Evolutionary conservation across 2,113 vertebrate genomes (phyloP).

Genomic region (Alces alces): DNA sequence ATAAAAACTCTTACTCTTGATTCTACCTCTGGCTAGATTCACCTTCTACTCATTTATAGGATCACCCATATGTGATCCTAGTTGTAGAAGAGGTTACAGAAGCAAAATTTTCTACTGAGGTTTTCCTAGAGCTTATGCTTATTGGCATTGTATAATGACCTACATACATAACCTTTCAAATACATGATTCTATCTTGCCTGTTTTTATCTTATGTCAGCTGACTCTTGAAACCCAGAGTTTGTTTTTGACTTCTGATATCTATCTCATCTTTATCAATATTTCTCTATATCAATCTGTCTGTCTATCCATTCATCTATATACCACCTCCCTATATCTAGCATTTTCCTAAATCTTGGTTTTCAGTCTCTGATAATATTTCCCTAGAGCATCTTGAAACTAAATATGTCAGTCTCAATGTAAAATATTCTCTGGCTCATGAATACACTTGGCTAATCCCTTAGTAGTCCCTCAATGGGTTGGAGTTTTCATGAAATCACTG

Average conservation of each 20-base stretch:
- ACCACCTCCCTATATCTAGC: background rate
- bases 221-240: background rate
- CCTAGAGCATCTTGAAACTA: background rate
- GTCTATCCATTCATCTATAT: background rate
- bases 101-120: background rate
- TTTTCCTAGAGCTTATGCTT: background rate
- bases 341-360: background rate
- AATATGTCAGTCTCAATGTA: background rate
- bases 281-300: background rate
- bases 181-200: background rate
- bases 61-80: background rate
- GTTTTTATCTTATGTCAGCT: background rate
- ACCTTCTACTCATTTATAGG: background rate
- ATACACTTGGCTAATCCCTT: background rate
- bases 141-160: background rate
- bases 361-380: background rate
- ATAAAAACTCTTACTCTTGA: background rate
- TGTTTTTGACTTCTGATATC: background rate
- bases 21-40: background rate
- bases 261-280: background rate
- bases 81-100: background rate
- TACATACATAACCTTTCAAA: background rate
- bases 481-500: background rate
- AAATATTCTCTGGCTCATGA: background rate
- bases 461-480: background rate